Evolutionary conservation across 2,888 invertebrate species (phyloP), one percentile per base, ranked within the genome.

Genomic region (Epistrophe grossulariae): DNA sequence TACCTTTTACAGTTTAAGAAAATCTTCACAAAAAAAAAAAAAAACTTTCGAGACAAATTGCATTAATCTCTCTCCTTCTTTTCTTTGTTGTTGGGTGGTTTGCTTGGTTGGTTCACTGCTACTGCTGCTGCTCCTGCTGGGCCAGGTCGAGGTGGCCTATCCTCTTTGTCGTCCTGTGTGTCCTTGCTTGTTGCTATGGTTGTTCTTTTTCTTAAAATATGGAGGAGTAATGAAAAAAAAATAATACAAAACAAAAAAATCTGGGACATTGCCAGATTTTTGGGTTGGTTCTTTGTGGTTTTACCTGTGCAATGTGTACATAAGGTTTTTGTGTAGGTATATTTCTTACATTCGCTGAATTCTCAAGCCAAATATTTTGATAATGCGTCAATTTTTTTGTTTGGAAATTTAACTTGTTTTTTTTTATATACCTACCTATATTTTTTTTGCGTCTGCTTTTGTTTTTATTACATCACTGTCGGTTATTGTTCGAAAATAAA

Each of bases 11-110:
- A 48, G 31, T 66, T 50, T 70, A 59, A 59, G 77, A 40, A 66
- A 38, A 77, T 68, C 17, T 28, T n/a, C 13, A 15, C 13, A 19
- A n/a, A 64, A 28, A 64, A 79, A 84, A n/a, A 64, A 28, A 64
- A 79, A 84, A 80, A 80, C 80, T 80, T 80, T 80, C 77, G 80
- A 84, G 84, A 84, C 84, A 80, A 76, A 84, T 66, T 79, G 84
- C 80, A 84, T 84, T 84, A 80, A 84, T 84, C 72, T 70, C 45
- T 60, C 19, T 38, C 7, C 38, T 55, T 70, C 1, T 2, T 13
- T 19, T 24, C 24, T 55, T 74, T 64, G 62, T 11, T 72, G 62
- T 60, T 68, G 64, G 64, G 40, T 66, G 60, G 59, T 19, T 35
- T 76, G 28, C 57, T 73, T 64, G 28, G n/a, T n/a, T 45, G n/a